phyloP scores from a whole-genome alignment of 2,113 vertebrate species.

The Hippocampus comes region DNA sequence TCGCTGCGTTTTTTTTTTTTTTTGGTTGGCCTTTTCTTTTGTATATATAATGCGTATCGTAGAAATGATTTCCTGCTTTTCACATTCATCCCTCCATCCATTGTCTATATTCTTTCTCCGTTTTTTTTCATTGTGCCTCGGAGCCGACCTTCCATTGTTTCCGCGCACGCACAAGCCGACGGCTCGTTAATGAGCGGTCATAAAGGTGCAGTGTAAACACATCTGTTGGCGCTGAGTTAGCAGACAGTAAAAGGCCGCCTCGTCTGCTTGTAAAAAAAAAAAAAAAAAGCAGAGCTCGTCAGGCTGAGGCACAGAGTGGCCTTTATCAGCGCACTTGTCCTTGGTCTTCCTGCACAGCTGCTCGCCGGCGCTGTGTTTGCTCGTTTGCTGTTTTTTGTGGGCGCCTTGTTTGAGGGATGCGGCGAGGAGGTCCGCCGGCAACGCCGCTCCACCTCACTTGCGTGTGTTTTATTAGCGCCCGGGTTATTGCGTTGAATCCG shows the following conservation, averaged over 20 bases:
- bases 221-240: slow-evolving; percentile 61
- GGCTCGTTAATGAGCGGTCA: slow-evolving; percentile 64
- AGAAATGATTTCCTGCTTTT: no score
- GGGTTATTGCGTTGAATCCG: slow-evolving; percentile 5
- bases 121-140: background rate
- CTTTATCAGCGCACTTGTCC: slow-evolving; percentile 34
- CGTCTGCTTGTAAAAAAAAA: slow-evolving; percentile 24
- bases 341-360: slow-evolving; percentile 11
- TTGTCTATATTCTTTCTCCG: no score
- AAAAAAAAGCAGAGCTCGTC: slow-evolving; percentile 29
- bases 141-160: slow-evolving; percentile 42
- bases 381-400: slow-evolving; percentile 24
- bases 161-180: slow-evolving; percentile 45
- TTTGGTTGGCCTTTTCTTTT: no score
- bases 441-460: background rate
- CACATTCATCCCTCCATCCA: no score
- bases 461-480: slow-evolving; percentile 5
- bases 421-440: background rate
- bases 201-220: slow-evolving; percentile 68
- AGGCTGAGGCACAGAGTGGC: slow-evolving; percentile 16
- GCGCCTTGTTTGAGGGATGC: slow-evolving; percentile 10
- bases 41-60: no score
- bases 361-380: slow-evolving; percentile 13
- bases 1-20: no score
- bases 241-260: slow-evolving; percentile 50